Evolutionary conservation across 1,140 invertebrate species (phyloP), one percentile per base, ranked within the genome.

Genomic region (Epicauta chinensis): DNA sequence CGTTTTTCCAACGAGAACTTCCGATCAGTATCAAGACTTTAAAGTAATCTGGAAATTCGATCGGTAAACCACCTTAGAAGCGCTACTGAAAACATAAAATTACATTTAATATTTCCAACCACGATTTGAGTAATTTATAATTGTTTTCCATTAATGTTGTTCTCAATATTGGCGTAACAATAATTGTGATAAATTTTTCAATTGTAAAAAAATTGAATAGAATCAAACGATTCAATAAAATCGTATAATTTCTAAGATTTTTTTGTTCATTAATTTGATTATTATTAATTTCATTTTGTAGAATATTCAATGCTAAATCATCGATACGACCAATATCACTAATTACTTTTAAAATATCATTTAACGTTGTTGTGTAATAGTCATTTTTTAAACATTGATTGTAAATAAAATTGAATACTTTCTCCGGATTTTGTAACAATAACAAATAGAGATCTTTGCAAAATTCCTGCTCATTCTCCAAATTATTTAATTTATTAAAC

Each of bases 401-500:
- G 44, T 54, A 67, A 1, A 69, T 41, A 32, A 37, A 49, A 11
- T 16, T 45, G 12, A 68, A 41, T 29, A 63, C 58, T 30, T 51
- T 13, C 15, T 49, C 38, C 10, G 61, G 54, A 53, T 65, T 59
- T 60, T 66, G 60, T 16, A 69, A 31, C 3, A 68, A 17, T 13
- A 68, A 43, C 16, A 68, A 48, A 16, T 64, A 47, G 2, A 67
- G 44, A 11, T 63, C 49, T 56, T 57, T 60, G 4, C 31, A 53
- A 30, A 55, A 41, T 35, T 59, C 55, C 17, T 59, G 41, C 4
- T 48, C 45, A 14, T 15, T 42, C 43, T 39, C 34, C 7, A 56
- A 40, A 44, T 59, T 50, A 38, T 65, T 58, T 4, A 63, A 13
- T 46, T 63, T 64, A 46, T 66, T 66, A 30, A 70, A 61, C 2